Base-by-base conservation (phyloP, 2,797 vertebrate genomes). In the Lepilemur ruficaudatus region DNA sequence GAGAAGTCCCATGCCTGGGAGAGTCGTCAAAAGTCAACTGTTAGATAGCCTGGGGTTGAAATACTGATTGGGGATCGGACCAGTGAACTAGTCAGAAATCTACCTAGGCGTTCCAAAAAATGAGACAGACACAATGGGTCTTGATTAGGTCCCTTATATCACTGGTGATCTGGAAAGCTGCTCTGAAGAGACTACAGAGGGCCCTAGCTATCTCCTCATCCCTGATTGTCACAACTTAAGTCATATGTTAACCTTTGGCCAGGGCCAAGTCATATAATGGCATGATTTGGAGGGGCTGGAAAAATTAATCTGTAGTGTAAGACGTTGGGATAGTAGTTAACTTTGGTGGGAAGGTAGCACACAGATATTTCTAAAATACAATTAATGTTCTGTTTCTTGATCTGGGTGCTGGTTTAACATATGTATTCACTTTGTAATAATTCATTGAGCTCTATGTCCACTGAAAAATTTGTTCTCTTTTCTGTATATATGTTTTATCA, bases 321-420 rank as follows among this genome's bases (percentile, higher is more conserved):
- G 46, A 94, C 38, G 75, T 80, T 55, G 57, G 50, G 8, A 69
- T 93, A 57, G n/a, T 50, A 81, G 18, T 80, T 93, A 67, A 73
- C 38, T 20, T 88, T 83, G 46, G 43, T 65, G 75, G 15, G n/a
- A 91, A 80, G 46, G 69, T 67, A 88, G 25, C 20, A 9, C 17
- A 11, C 35, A 85, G 1, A 22, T 82, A 10, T 89, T 94, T 94
- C 57, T 82, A 46, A 28, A 82, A 69, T 89, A 76, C 4, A 55
- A 0, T 63, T 86, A 70, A 75, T 86, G 46, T n/a, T 69, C 35
- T 92, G 22, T 93, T 90, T 81, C 35, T 96, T 96, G 22, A 55
- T 70, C 30, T 83, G 32, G 12, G 10, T 92, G 43, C 59, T 84
- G 32, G 18, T 81, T 82, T 87, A 72, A 94, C 20, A 61, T 6